Evolutionary conservation across 2,797 vertebrate species (phyloP).

Genomic region (Sebastes cheni): DNA sequence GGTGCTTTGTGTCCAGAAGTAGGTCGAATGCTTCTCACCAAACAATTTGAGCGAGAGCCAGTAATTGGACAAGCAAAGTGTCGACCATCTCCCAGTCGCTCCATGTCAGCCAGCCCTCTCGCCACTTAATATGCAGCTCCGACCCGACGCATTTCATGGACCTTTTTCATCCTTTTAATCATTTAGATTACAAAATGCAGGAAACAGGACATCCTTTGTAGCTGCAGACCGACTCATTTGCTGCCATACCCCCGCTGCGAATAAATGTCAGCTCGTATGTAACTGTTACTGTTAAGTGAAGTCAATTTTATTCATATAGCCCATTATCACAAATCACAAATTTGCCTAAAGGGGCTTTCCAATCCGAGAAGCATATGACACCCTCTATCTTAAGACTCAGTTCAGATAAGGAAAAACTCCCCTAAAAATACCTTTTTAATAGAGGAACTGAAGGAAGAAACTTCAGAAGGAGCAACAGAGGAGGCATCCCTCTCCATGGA

Average conservation of each 20-base stretch:
- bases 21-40: constrained; percentile 86
- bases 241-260: neutral
- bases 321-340: neutral
- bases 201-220: constrained; percentile 69
- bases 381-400: neutral
- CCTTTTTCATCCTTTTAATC: constrained; percentile 70
- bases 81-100: constrained; percentile 70
- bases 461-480: neutral
- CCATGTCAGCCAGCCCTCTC: constrained; percentile 61
- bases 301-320: neutral
- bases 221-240: constrained; percentile 26
- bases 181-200: constrained; percentile 63
- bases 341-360: neutral
- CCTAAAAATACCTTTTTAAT: neutral
- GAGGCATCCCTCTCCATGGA: neutral
- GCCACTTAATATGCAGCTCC: constrained; percentile 74
- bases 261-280: constrained; percentile 7
- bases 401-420: neutral
- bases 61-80: constrained; percentile 82
- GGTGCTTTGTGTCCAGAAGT: constrained; percentile 83
- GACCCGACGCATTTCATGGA: constrained; percentile 75
- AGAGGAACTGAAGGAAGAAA: neutral
- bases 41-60: constrained; percentile 80
- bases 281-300: neutral
- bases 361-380: neutral